phyloP scores from a whole-genome alignment of 2,888 invertebrate genomes.

The Entomobrya proxima region DNA sequence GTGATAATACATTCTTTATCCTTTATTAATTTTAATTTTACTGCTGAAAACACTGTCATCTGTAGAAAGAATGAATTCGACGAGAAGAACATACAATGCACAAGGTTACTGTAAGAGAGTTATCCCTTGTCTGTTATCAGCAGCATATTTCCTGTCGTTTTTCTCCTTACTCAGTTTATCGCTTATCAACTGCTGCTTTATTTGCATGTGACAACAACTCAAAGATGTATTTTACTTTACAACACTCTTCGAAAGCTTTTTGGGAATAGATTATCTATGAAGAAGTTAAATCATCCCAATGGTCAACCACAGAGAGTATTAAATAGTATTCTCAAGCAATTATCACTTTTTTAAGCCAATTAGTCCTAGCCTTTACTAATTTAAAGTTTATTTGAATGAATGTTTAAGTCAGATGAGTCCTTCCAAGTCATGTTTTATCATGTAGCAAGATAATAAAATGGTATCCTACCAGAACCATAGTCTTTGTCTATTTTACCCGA shows the following conservation, averaged over 20 bases:
- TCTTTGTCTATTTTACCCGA: no score
- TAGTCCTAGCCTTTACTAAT: background rate
- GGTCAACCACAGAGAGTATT: background rate
- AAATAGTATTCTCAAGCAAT: background rate
- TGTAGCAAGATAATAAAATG: no score
- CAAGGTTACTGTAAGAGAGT: slow-evolving; percentile 1
- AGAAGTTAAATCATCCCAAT: background rate
- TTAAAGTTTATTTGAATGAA: background rate
- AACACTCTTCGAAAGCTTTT: background rate
- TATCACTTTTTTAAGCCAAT: background rate
- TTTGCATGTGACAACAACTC: slow-evolving; percentile 8
- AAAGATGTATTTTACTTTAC: background rate
- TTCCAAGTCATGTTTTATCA: no score
- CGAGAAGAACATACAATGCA: slow-evolving; percentile 14
- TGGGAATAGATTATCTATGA: slow-evolving; percentile 21
- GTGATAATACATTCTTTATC: background rate
- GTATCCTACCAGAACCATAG: no score
- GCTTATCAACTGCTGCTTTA: slow-evolving; percentile 50
- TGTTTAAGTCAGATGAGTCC: no score
- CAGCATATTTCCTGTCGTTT: slow-evolving; percentile 55
- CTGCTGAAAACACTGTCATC: background rate
- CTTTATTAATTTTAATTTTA: slow-evolving; percentile 45
- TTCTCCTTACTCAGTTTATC: slow-evolving; percentile 40
- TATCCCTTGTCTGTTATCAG: slow-evolving; percentile 36
- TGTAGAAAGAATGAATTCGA: background rate